Percentiles rank a stretch among this genome's conserved stretches.
These are phyloP conservation scores for Antheraea yamamai DNA, from an alignment of 2,888 invertebrate species.

Conservation along the genomic window DNA sequence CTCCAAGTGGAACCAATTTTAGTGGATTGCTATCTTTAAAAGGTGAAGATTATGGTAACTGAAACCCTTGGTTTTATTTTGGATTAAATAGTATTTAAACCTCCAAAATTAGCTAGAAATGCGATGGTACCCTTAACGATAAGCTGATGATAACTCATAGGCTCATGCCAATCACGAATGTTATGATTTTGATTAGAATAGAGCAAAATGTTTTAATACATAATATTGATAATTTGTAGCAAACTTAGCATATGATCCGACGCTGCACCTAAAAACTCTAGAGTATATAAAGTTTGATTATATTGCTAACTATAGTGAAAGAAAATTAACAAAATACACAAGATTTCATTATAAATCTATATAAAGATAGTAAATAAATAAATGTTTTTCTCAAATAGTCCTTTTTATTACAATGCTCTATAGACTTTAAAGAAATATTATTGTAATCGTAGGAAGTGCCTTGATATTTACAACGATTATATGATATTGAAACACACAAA, in stretches of 20 bases:
- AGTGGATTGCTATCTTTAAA: not conserved
- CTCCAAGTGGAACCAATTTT: not conserved
- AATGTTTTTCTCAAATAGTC: no score
- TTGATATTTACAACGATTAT: not conserved
- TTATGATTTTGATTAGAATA: no score
- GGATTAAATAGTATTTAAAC: not conserved
- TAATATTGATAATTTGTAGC: not conserved
- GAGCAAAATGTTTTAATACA: not conserved
- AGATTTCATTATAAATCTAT: no score
- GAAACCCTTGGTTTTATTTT: not conserved
- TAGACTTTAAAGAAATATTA: no score
- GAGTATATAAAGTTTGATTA: not conserved
- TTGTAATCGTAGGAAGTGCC: not conserved
- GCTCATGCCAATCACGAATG: no score
- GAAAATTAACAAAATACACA: no score
- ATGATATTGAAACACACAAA: not conserved
- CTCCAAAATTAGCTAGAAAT: not conserved
- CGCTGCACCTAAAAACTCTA: not conserved
- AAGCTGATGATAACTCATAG: not conserved
- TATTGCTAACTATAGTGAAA: not conserved
- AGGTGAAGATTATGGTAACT: not conserved
- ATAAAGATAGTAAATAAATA: no score
- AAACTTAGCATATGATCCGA: not conserved
- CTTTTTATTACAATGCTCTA: no score
- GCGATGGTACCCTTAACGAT: not conserved